Conservation (phyloP, 1,140 invertebrate genomes). For the Drosophila navojoa region DNA sequence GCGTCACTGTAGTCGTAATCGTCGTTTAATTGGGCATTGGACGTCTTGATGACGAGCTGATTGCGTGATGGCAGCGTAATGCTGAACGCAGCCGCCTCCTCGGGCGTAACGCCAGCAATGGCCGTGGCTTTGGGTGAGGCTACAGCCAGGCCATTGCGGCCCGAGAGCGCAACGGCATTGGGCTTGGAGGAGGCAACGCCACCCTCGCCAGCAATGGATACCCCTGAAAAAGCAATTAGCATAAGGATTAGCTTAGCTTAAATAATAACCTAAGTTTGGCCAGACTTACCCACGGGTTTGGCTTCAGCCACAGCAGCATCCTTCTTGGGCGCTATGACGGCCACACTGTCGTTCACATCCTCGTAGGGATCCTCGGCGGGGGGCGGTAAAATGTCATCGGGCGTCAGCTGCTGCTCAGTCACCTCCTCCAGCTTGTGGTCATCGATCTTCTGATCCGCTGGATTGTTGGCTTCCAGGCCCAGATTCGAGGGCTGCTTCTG, state of each 20-base stretch:
- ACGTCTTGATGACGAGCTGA: conserved; percentile 74
- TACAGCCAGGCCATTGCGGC: conserved; percentile 87
- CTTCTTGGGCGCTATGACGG: conserved; percentile 85
- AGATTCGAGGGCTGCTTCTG: conserved; percentile 68
- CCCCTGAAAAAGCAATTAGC: conserved; percentile 70
- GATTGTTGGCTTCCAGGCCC: conserved; percentile 63
- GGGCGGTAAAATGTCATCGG: conserved; percentile 69
- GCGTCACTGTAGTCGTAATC: conserved; percentile 73
- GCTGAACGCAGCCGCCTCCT: conserved; percentile 84
- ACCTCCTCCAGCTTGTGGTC: conserved; percentile 76
- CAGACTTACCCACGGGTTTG: conserved; percentile 86
- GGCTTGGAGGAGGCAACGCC: conserved; percentile 89
- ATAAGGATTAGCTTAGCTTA: neutral
- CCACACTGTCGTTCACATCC: conserved; percentile 82
- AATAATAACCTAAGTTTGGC: too few species aligned
- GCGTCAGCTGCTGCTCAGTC: conserved; percentile 70
- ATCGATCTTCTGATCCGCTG: conserved; percentile 64
- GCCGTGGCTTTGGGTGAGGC: conserved; percentile 88
- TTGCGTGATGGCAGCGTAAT: conserved; percentile 74
- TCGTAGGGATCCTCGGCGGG: conserved; percentile 77
- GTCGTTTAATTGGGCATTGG: conserved; percentile 55
- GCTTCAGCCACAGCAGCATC: conserved; percentile 88
- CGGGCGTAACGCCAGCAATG: conserved; percentile 87
- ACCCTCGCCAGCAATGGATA: conserved; percentile 86
- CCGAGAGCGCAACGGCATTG: conserved; percentile 87